phyloP scores from a whole-genome alignment of 2,888 invertebrate genomes.

The Listrodromus nycthemerus region DNA sequence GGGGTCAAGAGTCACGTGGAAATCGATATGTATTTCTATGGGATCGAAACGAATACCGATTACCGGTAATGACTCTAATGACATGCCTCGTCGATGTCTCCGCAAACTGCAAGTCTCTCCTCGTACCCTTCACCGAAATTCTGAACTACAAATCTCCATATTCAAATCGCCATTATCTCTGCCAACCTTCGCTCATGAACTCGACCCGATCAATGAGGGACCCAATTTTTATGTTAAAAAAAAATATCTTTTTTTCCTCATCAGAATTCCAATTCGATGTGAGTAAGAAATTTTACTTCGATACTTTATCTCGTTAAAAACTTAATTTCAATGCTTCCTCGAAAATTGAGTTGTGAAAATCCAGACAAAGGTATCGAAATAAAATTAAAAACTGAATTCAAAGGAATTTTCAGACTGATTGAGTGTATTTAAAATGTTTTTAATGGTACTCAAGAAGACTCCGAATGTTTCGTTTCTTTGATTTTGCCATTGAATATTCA shows the following conservation, averaged over 20 bases:
- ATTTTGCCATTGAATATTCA: not conserved
- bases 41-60: constrained; percentile 77
- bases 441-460: not conserved
- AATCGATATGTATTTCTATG: constrained; percentile 74
- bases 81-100: constrained; percentile 68
- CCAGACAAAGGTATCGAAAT: not conserved
- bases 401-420: not conserved
- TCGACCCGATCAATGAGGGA: not conserved
- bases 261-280: not conserved
- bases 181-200: not conserved
- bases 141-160: constrained; percentile 32
- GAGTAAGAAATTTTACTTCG: no score
- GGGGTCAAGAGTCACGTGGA: constrained; percentile 79
- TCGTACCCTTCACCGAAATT: constrained; percentile 52
- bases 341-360: no score
- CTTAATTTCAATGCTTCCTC: no score
- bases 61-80: constrained; percentile 79
- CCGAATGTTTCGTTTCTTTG: not conserved
- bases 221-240: not conserved
- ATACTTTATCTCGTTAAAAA: no score
- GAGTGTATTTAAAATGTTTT: not conserved
- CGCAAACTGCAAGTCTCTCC: constrained; percentile 52
- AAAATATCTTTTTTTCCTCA: not conserved
- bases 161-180: not conserved
- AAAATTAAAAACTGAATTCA: not conserved